Evolutionary conservation across 2,888 invertebrate genomes (phyloP), one percentile per base, ranked within the genome.

Genomic region (Andrena minutula): DNA sequence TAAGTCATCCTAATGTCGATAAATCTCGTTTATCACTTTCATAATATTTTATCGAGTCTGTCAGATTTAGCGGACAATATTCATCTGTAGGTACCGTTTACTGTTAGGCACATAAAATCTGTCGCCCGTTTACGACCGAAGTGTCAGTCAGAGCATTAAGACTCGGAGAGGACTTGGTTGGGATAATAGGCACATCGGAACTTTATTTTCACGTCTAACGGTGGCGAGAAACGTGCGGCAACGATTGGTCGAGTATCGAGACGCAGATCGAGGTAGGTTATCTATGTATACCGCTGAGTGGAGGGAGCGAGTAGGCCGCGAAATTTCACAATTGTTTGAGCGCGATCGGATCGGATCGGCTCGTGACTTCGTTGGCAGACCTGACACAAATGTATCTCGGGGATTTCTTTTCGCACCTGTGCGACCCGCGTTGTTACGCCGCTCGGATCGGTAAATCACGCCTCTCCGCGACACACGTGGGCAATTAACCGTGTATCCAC

Each of bases 361-460:
- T 70, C 76, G 66, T 68, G 79, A 74, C 82, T 74, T 65, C 73
- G 75, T 69, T 75, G 78, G 79, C 71, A 41, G 41, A 84, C 78
- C 84, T 82, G 83, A 82, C 75, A 79, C 72, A 80, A 79, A 51
- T 32, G 51, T 16, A 56, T 76, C 88, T 4, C 83, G 74, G 69
- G 71, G 69, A 86, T 86, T 85, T 88, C 80, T 89, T 89, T 86
- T 88, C 84, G 78, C 90, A 86, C 82, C 85, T 82, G 56, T 10
- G 56, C 23, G 79, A 85, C 70, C 78, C 84, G 58, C 65, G 70
- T 56, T 35, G 73, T 47, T 51, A 70, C 58, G 66, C 32, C 79
- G 71, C 28, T 69, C 79, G 64, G 83, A 84, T 84, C 90, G 84
- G 88, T 92, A 92, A 92, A 92, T 92, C 91, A 92, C 91, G 86